Evolutionary conservation across 2,888 invertebrate species (phyloP), one percentile per base, ranked within the genome.

Genomic region (Zaprionus bogoriensis): DNA sequence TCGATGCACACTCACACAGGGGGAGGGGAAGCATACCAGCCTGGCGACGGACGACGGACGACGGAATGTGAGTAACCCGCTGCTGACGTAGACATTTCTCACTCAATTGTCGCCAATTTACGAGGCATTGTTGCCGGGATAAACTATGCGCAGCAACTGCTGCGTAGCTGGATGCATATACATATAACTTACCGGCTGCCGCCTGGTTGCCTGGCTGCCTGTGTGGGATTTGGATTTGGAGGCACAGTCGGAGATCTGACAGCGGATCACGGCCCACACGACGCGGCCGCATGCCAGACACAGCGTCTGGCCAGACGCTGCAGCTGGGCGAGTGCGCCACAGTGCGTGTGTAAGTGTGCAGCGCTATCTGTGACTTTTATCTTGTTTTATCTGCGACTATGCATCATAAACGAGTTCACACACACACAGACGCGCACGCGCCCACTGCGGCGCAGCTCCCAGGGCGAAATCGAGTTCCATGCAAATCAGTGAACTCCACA

Each of bases 31-130:
- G n/a, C n/a, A n/a, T n/a, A n/a, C 48, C 52, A 53, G 59, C 53
- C 68, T 58, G 22, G 7, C 28, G n/a, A n/a, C 7, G 20, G 38
- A 12, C 19, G 23, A 17, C 48, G 25, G 38, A 1, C 10, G 17
- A 20, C 12, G 27, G 28, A n/a, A n/a, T 10, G 30, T 47, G 30
- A n/a, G 42, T 38, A 50, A 45, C 45, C 17, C 36, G 47, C 42
- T 55, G 36, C 48, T 53, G 54, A 45, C 57, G 71, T 39, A 38
- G 54, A 73, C 73, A 76, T 73, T 79, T 62, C 64, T 64, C 83
- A 78, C 73, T 80, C 79, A 85, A 82, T 85, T 82, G 68, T 65
- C 72, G 67, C 54, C 85, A 87, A 87, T 79, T 87, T 85, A 87
- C 63, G 83, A 66, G 51, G 64, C 78, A 74, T 74, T 78, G 74